Base-by-base conservation (phyloP, 2,888 invertebrate genomes). In the Epinotia brunnichana region DNA sequence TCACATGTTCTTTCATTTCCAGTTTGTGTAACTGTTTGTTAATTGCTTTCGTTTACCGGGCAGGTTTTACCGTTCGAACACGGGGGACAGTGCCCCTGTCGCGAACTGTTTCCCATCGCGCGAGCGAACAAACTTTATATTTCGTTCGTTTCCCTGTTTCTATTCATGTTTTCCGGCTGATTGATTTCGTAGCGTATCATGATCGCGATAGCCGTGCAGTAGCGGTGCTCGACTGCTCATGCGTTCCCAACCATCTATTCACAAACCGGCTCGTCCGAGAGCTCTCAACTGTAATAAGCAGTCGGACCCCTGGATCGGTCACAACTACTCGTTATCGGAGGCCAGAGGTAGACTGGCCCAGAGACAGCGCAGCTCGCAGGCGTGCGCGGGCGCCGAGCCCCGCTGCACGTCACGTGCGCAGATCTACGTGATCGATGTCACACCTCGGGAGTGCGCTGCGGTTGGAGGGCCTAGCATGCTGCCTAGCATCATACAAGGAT, bases 381-480 rank as follows among this genome's bases (percentile, higher is more conserved):
- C n/a, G 15, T 44, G 48, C 48, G 48, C 9, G 15, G 11, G 24
- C 7, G 29, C 56, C 39, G 41, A 11, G 13, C 39, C 17, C 7
- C 3, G 15, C 24, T 9, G 7, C 48, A 60, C 66, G 44, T 61
- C 66, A 66, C 60, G 66, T 71, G 71, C 66, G 60, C 0, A 24
- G 67, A 67, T 67, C 69, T 66, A 67, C 71, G 71, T 71, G 71
- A 54, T 61, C 60, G 67, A 71, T 60, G 60, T 60, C 66, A 66
- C 60, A 60, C 60, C 66, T 29, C 56, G 51, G 35, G 7, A 35
- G 51, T 63, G 53, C 48, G 13, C 48, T 48, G 35, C 9, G 17
- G 5, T 15, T 19, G 17, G 13, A 5, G 24, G 35, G 13, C 13
- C 64, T 71, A 71, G 71, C 71, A 71, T 71, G 66, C 64, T 7